Conservation (phyloP, 2,113 vertebrate genomes). For the Gymnarchus niloticus region DNA sequence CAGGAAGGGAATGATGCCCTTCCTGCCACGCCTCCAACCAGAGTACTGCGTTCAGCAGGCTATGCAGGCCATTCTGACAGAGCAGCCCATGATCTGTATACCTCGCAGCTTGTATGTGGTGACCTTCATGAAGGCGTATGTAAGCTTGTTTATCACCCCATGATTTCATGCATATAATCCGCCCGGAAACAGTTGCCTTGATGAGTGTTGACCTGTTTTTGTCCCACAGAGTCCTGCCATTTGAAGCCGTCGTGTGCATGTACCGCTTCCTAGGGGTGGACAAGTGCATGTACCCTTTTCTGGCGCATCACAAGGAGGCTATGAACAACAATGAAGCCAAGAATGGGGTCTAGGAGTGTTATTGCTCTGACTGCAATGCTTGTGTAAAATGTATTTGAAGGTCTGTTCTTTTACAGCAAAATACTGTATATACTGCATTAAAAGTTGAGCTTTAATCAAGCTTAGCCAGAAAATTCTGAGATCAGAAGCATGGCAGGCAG, state of each 20-base stretch:
- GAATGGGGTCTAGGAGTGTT: constrained; percentile 29
- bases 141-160: neutral
- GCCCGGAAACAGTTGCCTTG: neutral
- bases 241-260: constrained; percentile 84
- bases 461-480: neutral
- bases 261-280: constrained; percentile 82
- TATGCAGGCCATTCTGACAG: constrained; percentile 93
- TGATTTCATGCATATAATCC: neutral
- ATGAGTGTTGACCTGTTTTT: neutral
- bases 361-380: neutral
- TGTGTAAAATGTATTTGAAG: neutral
- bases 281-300: constrained; percentile 86
- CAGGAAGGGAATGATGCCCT: constrained; percentile 97
- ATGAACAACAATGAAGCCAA: constrained; percentile 85
- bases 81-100: constrained; percentile 97
- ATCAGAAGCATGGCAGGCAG: neutral
- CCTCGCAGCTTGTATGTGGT: constrained; percentile 96
- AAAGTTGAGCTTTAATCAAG: neutral
- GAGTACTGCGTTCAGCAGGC: constrained; percentile 96
- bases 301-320: constrained; percentile 77
- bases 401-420: neutral
- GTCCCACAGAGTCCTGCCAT: constrained; percentile 73
- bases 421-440: neutral
- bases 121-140: constrained; percentile 96
- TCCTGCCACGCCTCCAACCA: constrained; percentile 88